A percentile compares a stretch with the other conserved stretches of the same genome.
Evolutionary conservation across 2,797 vertebrate species (phyloP).

Genomic region (Gambelia wislizenii): DNA sequence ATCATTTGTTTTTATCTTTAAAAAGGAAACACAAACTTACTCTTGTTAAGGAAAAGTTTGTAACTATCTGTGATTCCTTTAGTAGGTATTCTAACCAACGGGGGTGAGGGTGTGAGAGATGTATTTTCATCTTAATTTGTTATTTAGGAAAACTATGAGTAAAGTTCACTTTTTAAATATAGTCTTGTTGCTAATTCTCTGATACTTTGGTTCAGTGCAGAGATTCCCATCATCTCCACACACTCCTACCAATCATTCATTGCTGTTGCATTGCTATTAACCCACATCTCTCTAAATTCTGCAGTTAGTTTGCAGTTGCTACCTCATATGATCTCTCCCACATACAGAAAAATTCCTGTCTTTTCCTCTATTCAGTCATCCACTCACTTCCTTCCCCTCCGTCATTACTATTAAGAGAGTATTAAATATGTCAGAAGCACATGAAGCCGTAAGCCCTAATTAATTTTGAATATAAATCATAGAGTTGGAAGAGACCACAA

Average conservation of each 20-base stretch:
- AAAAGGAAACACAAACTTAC: neutral
- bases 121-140: neutral
- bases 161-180: neutral
- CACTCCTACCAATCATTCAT: neutral
- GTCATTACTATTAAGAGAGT: neutral
- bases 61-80: neutral
- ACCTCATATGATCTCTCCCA: neutral
- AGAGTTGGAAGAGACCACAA: too few relatives aligned
- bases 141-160: neutral
- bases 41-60: conserved; percentile 1
- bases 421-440: neutral
- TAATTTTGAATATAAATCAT: neutral
- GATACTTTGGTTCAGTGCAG: neutral
- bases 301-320: neutral
- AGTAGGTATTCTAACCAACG: neutral
- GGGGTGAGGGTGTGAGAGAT: neutral
- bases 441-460: neutral
- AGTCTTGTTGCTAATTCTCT: neutral
- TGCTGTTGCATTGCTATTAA: neutral
- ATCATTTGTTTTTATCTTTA: conserved; percentile 26
- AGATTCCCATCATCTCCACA: too few relatives aligned
- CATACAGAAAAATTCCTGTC: neutral
- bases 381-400: neutral
- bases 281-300: neutral
- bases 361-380: neutral